Evolutionary conservation across 1,140 invertebrate genomes (phyloP), one percentile per base, ranked within the genome.

Genomic region (Eubasilissa regina): DNA sequence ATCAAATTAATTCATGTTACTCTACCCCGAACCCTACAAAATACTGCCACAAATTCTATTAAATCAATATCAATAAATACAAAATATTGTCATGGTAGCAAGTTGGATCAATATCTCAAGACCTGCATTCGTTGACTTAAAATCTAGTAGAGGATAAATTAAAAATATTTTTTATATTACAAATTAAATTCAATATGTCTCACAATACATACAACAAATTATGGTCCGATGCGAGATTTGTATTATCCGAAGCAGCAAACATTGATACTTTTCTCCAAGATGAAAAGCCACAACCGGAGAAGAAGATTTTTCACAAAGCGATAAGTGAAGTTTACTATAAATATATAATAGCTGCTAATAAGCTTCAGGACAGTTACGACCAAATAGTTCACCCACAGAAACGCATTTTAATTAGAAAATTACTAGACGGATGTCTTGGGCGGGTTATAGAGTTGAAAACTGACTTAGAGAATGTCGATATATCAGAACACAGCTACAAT

Each of bases 381-480:
- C 96, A 97, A 88, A 92, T 97, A 75, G 90, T 97, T 35, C 97
- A 99, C 85, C 96, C 97, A 0, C 97, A 99, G 86, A 98, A 98
- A 85, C 89, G 97, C 55, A 84, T 94, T 43, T 88, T 98, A 3
- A 89, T 98, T 0, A 92, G 93, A 60, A 93, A 94, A 80, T 85
- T 97, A 1, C 85, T 98, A 0, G 96, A 98, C 85, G 92, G 93
- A 0, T 92, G 92, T 35, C 90, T 98, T 56, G 97, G 95, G 4
- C 90, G 97, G 74, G 88, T 95, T 78, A 86, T 95, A 15, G 94
- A 96, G 85, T 85, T 95, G 4, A 95, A 95, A 87, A 92, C 96
- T 84, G 96, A 98, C 84, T 89, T 98, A 66, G 95, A 97, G 0
- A 94, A 96, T 80, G 89, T 97, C 3, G 94, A 97, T 84, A 87